Base-by-base conservation (phyloP, 2,797 vertebrate species). In the Phrynocephalus forsythii region DNA sequence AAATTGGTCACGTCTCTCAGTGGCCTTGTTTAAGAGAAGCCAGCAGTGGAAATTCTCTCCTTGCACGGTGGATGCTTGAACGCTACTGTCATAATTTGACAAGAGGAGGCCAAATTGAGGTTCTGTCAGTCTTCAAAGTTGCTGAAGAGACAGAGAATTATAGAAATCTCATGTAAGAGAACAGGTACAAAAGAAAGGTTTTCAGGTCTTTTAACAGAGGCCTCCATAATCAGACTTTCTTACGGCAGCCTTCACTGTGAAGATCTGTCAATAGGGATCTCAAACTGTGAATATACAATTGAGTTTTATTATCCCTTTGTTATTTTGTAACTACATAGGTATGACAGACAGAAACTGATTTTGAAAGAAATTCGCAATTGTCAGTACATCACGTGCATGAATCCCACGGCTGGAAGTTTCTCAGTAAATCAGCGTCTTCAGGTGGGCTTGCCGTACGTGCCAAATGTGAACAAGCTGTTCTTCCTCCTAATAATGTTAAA, bases 321-420 rank as follows among this genome's bases (percentile, higher is more conserved):
- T 96, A 97, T 97, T 97, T 97, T 96, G 94, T 96, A 97, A 97
- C 96, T 96, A 96, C 95, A 96, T 97, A 99, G 99, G 99, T 99
- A 99, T 96, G 99, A 99, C 97, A 98, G 98, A 95, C 98, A 99
- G 95, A 98, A 97, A 94, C 95, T 97, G 90, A 96, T 96, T 85
- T 95, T 98, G 94, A 99, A 99, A 97, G 98, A 98, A 96, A 97
- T 98, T 90, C 97, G 98, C 95, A 98, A 98, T 96, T 98, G 98
- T 95, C 98, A 98, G 96, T 97, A 96, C 90, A 97, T 98, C 96
- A 98, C 98, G 95, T 98, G 98, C 94, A 97, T 99, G 98, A 99
- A 98, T 97, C 98, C 98, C 93, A 97, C 98, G 76, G 97, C 97
- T 95, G 98, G 98, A 96, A 98, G 98, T 96, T 99, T 99, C 96